A percentile compares a stretch with the other conserved stretches of the same genome.
These are phyloP conservation scores for Phengaris arion DNA, from an alignment of 2,888 invertebrate genomes.

Conservation along the genomic window DNA sequence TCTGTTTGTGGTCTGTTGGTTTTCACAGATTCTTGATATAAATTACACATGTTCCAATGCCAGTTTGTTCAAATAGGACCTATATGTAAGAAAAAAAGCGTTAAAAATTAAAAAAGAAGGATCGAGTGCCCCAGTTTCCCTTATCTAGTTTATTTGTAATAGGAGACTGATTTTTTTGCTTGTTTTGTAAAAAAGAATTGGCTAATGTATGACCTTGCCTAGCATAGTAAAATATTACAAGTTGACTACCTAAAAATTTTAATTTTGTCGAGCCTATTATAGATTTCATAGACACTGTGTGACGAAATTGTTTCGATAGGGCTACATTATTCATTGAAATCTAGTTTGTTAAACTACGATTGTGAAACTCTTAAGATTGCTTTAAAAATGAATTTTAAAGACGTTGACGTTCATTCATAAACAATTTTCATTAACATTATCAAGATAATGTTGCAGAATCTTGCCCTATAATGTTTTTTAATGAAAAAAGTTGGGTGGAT, in stretches of 20 bases:
- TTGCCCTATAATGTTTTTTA: too few species aligned
- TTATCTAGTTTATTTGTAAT: too few species aligned
- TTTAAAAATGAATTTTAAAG: background rate
- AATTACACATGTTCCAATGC: too few species aligned
- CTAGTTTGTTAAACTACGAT: constrained; percentile 21
- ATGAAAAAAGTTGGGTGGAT: too few species aligned
- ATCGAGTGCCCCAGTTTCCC: too few species aligned
- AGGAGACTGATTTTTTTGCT: too few species aligned
- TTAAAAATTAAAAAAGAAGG: too few species aligned
- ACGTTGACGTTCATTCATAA: background rate
- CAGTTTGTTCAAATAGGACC: too few species aligned
- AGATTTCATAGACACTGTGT: constrained; percentile 13
- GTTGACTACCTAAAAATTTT: background rate
- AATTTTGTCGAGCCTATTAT: constrained; percentile 17
- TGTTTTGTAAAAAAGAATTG: too few species aligned
- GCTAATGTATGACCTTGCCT: background rate
- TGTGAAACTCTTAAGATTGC: background rate
- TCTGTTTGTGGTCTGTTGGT: too few species aligned
- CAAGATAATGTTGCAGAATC: background rate
- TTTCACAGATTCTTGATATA: too few species aligned
- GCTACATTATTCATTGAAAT: constrained; percentile 22
- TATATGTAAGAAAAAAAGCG: too few species aligned
- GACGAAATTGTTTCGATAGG: constrained; percentile 20
- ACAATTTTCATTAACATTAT: background rate
- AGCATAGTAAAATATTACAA: background rate